Evolutionary conservation across 2,113 vertebrate species (phyloP).

Genomic region (Pollachius pollachius): DNA sequence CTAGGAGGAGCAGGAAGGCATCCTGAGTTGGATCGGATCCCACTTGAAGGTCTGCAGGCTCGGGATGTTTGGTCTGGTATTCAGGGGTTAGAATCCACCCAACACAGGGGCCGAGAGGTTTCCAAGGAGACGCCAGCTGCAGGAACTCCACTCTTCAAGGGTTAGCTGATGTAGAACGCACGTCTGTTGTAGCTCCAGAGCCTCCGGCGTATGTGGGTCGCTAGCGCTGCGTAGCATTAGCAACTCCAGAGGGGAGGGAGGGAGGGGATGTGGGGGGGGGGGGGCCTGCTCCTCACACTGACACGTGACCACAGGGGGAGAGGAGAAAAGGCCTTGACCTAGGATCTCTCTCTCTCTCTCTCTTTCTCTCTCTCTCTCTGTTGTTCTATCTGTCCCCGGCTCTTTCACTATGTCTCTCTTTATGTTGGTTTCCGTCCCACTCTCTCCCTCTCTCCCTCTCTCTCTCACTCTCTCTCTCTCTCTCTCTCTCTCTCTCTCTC

Average conservation of each 20-base stretch:
- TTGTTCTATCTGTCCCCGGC: not conserved
- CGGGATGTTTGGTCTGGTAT: too few relatives aligned
- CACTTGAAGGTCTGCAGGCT: too few relatives aligned
- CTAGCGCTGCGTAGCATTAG: slow-evolving; percentile 22
- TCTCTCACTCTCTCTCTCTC: slow-evolving; percentile 28
- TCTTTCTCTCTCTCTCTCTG: not conserved
- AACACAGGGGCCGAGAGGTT: too few relatives aligned
- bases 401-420: not conserved
- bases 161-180: not conserved
- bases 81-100: too few relatives aligned
- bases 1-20: too few relatives aligned
- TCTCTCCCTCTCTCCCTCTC: slow-evolving; percentile 26
- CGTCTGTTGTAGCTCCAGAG: not conserved
- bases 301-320: slow-evolving; percentile 47
- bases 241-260: not conserved
- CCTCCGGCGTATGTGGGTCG: slow-evolving; percentile 31
- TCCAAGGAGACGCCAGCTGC: too few relatives aligned
- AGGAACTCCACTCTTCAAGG: too few relatives aligned
- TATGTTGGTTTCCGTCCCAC: slow-evolving; percentile 12
- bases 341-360: slow-evolving; percentile 19
- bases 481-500: slow-evolving; percentile 31
- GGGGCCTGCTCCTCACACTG: slow-evolving; percentile 30
- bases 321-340: slow-evolving; percentile 42
- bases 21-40: too few relatives aligned
- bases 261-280: not conserved